Base-by-base conservation (phyloP, 2,797 vertebrate species). In the Crocidura indochinensis region DNA sequence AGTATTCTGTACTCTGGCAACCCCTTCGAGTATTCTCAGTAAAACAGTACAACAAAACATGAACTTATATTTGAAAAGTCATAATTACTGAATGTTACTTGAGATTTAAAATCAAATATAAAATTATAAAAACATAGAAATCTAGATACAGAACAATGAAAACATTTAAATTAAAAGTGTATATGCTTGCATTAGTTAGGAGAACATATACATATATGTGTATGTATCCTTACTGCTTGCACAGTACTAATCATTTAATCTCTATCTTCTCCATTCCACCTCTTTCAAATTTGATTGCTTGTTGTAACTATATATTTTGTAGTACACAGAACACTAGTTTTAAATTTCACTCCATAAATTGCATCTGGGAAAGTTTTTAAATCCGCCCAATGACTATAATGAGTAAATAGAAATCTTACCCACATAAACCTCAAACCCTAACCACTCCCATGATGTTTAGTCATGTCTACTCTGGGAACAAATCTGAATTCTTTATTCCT, bases 261-360 rank as follows among this genome's bases (percentile, higher is more conserved):
- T 81, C 87, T 79, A 78, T 76, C 88, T 82, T 81, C 56, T 84
- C 62, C 29, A 38, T 29, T 73, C 56, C 51, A n/a, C 53, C 81
- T 92, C 89, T 90, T 90, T 86, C 91, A 86, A 96, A 97, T 96
- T 51, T 97, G 97, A 96, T 94, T 95, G 90, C 94, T 96, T 96
- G 92, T 95, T 96, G 96, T 96, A 96, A 97, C 95, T 95, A 92
- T 94, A 97, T 87, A 84, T 95, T 56, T 14, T 97, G 86, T 76
- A 96, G 95, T 96, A 97, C 86, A 94, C 93, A 97, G 94, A 96
- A 97, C 96, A 97, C 97, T 95, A 96, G 96, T 97, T 96, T 98
- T 96, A 97, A 97, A 97, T 98, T 98, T 98, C 97, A 97, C 95
- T 97, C 95, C 93, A 96, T 96, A 96, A 96, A 96, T 95, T 97